phyloP scores from a whole-genome alignment of 1,140 invertebrate species.

The Metopolophium dirhodum region DNA sequence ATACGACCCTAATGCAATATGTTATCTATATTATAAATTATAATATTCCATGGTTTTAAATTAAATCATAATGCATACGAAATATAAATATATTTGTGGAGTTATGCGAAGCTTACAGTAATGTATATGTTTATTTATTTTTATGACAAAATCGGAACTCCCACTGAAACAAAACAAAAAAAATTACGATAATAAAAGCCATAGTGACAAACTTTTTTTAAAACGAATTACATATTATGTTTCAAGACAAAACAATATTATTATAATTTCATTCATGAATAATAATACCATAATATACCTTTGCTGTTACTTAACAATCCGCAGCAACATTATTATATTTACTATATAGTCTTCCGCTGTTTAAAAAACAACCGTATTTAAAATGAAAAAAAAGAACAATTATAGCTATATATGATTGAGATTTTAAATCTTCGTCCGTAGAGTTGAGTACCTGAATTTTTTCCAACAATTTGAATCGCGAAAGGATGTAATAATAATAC shows the following conservation, averaged over 20 bases:
- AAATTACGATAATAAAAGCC: neutral
- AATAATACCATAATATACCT: neutral
- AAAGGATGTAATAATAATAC: neutral
- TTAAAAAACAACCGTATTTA: neutral
- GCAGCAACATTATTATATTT: neutral
- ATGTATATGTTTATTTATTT: neutral
- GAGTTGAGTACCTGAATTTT: neutral
- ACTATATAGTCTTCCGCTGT: neutral
- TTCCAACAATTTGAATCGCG: neutral
- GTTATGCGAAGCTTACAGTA: neutral
- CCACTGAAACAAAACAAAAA: neutral
- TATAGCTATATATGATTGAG: neutral
- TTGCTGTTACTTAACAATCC: neutral
- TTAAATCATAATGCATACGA: neutral
- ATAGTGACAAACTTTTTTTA: neutral
- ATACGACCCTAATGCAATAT: neutral
- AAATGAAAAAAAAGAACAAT: neutral
- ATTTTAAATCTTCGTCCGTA: neutral
- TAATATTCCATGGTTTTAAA: neutral
- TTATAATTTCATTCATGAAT: neutral
- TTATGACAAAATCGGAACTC: neutral
- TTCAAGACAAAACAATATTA: neutral
- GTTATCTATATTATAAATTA: constrained; percentile 2
- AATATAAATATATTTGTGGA: neutral
- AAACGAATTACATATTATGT: neutral